Evolutionary conservation across 2,888 invertebrate species (phyloP).

Genomic region (Tanytarsus gracilentus): DNA sequence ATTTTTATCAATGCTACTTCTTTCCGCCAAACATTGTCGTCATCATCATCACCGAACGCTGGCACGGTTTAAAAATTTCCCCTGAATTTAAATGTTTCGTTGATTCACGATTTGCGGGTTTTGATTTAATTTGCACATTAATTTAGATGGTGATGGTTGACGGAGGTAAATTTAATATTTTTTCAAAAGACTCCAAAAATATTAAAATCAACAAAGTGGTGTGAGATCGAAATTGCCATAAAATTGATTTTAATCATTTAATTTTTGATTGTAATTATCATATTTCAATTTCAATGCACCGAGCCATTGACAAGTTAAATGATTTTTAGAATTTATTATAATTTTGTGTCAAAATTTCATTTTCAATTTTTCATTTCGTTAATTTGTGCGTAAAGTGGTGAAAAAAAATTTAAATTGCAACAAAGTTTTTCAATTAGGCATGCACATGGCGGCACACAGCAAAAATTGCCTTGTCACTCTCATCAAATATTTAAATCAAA

Average conservation of each 20-base stretch:
- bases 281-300: conserved; percentile 8
- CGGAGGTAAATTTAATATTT: too few relatives aligned
- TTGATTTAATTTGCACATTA: conserved; percentile 18
- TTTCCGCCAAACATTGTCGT: neutral
- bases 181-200: too few relatives aligned
- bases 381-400: neutral
- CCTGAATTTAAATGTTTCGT: conserved; percentile 26
- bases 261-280: conserved; percentile 21
- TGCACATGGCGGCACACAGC: too few relatives aligned
- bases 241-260: conserved; percentile 13
- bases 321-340: neutral
- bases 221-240: too few relatives aligned
- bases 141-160: too few relatives aligned
- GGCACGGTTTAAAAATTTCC: too few relatives aligned
- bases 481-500: conserved; percentile 12
- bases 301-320: too few relatives aligned
- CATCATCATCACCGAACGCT: too few relatives aligned
- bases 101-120: conserved; percentile 26
- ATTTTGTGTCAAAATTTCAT: neutral
- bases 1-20: neutral
- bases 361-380: neutral
- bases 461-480: neutral
- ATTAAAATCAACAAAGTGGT: too few relatives aligned
- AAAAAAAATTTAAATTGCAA: neutral
- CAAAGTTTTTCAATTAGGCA: neutral